Conservation (phyloP, 2,888 invertebrate species). For the Thysanoteuthis rhombus region DNA sequence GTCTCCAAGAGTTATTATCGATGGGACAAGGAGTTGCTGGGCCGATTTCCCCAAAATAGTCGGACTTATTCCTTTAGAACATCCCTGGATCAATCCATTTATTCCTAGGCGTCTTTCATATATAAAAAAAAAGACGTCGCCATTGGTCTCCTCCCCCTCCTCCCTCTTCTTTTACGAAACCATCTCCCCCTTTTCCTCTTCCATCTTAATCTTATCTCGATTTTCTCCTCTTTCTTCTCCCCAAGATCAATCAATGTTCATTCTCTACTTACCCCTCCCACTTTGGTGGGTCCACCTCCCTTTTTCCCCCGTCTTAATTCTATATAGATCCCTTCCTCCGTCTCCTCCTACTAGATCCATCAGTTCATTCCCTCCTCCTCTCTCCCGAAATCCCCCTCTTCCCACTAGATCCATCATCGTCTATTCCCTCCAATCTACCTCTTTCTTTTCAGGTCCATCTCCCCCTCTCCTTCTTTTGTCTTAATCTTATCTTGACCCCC, state of each 20-base stretch:
- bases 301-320: no score
- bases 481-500: no score
- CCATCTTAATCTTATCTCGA: not conserved
- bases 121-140: not conserved
- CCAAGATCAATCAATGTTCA: not conserved
- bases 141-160: not conserved
- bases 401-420: not conserved
- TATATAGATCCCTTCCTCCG: no score
- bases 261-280: no score
- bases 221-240: not conserved
- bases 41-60: not conserved
- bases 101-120: not conserved
- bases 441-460: no score
- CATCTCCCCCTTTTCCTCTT: not conserved
- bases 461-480: no score
- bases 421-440: not conserved
- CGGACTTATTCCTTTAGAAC: not conserved
- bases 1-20: not conserved
- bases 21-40: not conserved
- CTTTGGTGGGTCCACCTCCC: no score
- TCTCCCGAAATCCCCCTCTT: not conserved
- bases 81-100: not conserved
- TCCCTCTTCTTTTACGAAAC: no score
- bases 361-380: not conserved
- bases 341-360: no score